Base-by-base conservation (phyloP, 1,140 invertebrate species). In the Parasteatoda tepidariorum region DNA sequence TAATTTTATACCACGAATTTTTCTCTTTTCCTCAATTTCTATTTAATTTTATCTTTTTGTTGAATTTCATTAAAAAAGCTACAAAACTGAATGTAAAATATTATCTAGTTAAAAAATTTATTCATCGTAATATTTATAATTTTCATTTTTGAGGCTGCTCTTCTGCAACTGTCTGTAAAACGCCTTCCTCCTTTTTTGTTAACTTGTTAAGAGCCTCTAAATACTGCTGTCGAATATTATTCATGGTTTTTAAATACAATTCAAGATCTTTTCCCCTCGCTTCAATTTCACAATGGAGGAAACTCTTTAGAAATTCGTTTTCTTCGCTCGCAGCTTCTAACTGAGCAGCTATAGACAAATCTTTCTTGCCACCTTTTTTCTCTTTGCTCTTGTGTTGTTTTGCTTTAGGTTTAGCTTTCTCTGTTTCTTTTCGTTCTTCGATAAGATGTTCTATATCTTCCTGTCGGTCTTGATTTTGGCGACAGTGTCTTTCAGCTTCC, bases 261-360 rank as follows among this genome's bases (percentile, higher is more conserved):
- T 54, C 33, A 7, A 76, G 13, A 48, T 76, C 74, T n/a, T 76
- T 28, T 22, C 48, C 74, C 31, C 64, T 76, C 2, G 24, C 18
- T 22, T 76, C 54, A 9, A 76, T 41, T 4, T 31, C 26, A 30
- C 13, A 41, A 6, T 24, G 33, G 24, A 76, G 33, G 34, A 76
- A 76, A 48, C 22, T 30, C 59, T 76, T 76, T 24, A 76, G n/a
- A 26, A 76, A 76, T 6, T n/a, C 55, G 26, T 76, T 76, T 41
- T 76, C 74, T n/a, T 57, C 57, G 22, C 18, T 13, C 33, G 64
- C 74, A 1, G 38, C 33, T 30, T 62, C 26, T 18, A 76, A n/a
- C 31, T 48, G 34, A 3, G 22, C 61, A 5, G 15, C 61, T 48
- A 76, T 28, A 5, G 74, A 26, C 0, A 76, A 3, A 1, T 9